Evolutionary conservation across 2,888 invertebrate genomes (phyloP).

Genomic region (Vanessa cardui): DNA sequence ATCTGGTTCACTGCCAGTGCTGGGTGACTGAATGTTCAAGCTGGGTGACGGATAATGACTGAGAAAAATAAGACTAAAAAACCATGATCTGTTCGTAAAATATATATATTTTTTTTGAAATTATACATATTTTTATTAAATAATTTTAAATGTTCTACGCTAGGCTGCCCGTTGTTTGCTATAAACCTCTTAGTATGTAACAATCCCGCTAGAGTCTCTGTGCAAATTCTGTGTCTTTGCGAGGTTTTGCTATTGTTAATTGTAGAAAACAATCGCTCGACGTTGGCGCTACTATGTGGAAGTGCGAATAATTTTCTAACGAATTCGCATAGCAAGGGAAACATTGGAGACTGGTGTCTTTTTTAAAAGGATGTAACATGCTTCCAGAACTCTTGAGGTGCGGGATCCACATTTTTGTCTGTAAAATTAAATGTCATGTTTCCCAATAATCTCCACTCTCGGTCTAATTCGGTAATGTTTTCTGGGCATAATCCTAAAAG

Average conservation of each 20-base stretch:
- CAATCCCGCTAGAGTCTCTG: slow-evolving; percentile 33
- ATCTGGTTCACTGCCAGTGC: too few relatives aligned
- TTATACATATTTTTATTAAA: slow-evolving; percentile 41
- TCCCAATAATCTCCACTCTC: slow-evolving; percentile 24
- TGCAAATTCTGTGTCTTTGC: slow-evolving; percentile 35
- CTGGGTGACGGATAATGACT: too few relatives aligned
- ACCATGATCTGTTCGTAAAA: slow-evolving; percentile 15
- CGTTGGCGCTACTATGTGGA: slow-evolving; percentile 40
- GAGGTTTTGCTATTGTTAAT: slow-evolving; percentile 39
- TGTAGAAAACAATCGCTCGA: slow-evolving; percentile 39
- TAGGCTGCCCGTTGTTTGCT: slow-evolving; percentile 34
- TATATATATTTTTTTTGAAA: slow-evolving; percentile 25
- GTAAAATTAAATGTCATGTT: slow-evolving; percentile 30
- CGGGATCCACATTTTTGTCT: slow-evolving; percentile 19
- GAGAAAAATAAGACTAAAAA: slow-evolving; percentile 23
- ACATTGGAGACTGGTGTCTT: slow-evolving; percentile 41
- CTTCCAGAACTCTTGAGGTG: slow-evolving; percentile 38
- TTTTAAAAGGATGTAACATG: slow-evolving; percentile 40
- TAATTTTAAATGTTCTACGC: slow-evolving; percentile 31
- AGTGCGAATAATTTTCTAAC: slow-evolving; percentile 35
- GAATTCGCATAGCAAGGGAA: slow-evolving; percentile 38
- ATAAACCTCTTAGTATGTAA: slow-evolving; percentile 35
- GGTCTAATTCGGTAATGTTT: slow-evolving; percentile 36
- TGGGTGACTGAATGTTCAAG: too few relatives aligned
- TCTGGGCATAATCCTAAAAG: slow-evolving; percentile 34